Evolutionary conservation across 2,888 invertebrate genomes (phyloP), one percentile per base, ranked within the genome.

Genomic region (Apocheima hispidaria): DNA sequence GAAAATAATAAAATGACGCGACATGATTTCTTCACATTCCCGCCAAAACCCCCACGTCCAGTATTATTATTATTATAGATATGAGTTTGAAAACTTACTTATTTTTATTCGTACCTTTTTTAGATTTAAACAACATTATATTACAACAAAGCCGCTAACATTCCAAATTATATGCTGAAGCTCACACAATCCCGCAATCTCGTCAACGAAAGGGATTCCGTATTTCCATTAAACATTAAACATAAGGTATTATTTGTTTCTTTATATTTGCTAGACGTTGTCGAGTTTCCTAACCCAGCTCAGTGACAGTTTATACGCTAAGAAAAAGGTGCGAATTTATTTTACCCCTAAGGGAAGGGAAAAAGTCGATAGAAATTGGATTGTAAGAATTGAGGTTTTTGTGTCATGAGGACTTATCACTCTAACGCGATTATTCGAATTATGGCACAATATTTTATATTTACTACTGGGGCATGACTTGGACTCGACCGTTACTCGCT

Each of bases 291-390:
- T 63, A 63, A 49, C 57, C 57, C 57, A 43, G 64, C 63, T 66
- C 55, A 50, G 57, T 55, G 60, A 57, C 66, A 64, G 51, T 64
- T 68, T 60, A 62, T 60, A 55, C 43, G 52, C 43, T 51, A 54
- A 61, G 50, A 63, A 62, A 68, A 63, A 59, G 63, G 66, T 64
- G 60, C 16, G 44, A 57, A 57, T 68, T 65, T 68, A 52, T 48
- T 50, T 48, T 38, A 49, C 28, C 41, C 18, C 7, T 4, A 40
- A 64, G 60, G 50, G 61, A 40, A 52, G 65, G 50, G 65, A 49
- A 20, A 26, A n/a, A 2, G 36, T 14, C 30, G 40, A 26, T 53
- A 16, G 14, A 33, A 46, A 35, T 50, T 2, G 28, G 38, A 48
- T 44, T 57, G 14, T 36, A 56, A 26, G 46, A 41, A 21, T 9